Conservation (phyloP, 2,888 invertebrate genomes). For the Mesochorus sp. region DNA sequence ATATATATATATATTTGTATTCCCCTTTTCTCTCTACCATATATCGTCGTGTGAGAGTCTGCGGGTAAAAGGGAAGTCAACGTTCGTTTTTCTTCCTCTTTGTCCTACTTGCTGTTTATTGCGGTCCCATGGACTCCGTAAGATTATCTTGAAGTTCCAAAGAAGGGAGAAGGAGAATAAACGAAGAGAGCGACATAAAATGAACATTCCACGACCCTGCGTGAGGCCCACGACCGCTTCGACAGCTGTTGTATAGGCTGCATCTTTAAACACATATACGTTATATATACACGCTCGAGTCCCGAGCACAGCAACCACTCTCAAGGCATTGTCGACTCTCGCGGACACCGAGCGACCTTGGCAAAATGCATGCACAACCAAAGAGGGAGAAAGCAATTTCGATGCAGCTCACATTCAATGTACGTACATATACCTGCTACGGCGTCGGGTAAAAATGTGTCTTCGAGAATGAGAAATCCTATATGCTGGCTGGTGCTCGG, state of each 20-base stretch:
- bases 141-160: slow-evolving; percentile 59
- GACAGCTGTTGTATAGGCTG: slow-evolving; percentile 37
- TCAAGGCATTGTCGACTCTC: slow-evolving; percentile 1
- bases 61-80: slow-evolving; percentile 64
- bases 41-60: not conserved
- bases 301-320: not conserved
- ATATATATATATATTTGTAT: no score
- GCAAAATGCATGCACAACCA: slow-evolving; percentile 37
- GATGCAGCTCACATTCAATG: not conserved
- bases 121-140: not conserved
- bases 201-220: slow-evolving; percentile 45
- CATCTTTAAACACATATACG: not conserved
- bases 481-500: no score
- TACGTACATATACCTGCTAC: not conserved
- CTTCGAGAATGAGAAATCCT: not conserved
- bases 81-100: slow-evolving; percentile 60
- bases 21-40: not conserved
- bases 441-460: not conserved
- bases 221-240: slow-evolving; percentile 41
- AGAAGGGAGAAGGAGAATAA: slow-evolving; percentile 1
- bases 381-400: slow-evolving; percentile 23
- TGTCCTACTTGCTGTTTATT: not conserved
- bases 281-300: not conserved
- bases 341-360: slow-evolving; percentile 8
- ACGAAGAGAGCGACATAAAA: slow-evolving; percentile 37